These are phyloP conservation scores for Gopherus flavomarginatus DNA, from an alignment of 2,113 vertebrate species.

Conservation along the genomic window DNA sequence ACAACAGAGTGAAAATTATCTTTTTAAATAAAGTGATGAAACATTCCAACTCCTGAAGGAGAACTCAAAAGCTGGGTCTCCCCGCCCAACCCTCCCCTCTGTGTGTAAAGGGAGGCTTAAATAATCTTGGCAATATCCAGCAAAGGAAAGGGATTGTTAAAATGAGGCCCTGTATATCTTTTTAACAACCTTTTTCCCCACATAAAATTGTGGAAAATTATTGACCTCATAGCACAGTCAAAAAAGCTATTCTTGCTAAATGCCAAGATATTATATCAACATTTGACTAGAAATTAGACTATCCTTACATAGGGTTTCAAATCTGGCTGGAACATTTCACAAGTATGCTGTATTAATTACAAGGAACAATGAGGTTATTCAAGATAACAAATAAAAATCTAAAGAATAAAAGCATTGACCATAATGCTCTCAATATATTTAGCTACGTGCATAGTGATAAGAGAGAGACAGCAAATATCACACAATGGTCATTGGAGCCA, in stretches of 20 bases:
- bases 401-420: not conserved
- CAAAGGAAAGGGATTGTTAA: constrained; percentile 67
- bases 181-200: constrained; percentile 65
- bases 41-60: not conserved
- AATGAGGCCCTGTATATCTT: constrained; percentile 48
- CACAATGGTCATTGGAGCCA: constrained; percentile 15
- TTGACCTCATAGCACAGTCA: constrained; percentile 57
- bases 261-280: constrained; percentile 9
- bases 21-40: constrained; percentile 44
- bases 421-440: not conserved
- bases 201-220: constrained; percentile 63
- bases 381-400: not conserved
- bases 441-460: constrained; percentile 2
- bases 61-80: constrained; percentile 17
- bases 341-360: not conserved
- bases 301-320: not conserved
- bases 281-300: not conserved
- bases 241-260: constrained; percentile 37
- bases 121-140: constrained; percentile 64
- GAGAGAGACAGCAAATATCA: not conserved
- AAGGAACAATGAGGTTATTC: not conserved
- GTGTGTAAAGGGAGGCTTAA: constrained; percentile 55
- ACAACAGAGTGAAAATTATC: constrained; percentile 22
- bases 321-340: constrained; percentile 9
- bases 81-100: constrained; percentile 47